phyloP scores from a whole-genome alignment of 2,797 vertebrate genomes.

The Sarcophilus harrisii region DNA sequence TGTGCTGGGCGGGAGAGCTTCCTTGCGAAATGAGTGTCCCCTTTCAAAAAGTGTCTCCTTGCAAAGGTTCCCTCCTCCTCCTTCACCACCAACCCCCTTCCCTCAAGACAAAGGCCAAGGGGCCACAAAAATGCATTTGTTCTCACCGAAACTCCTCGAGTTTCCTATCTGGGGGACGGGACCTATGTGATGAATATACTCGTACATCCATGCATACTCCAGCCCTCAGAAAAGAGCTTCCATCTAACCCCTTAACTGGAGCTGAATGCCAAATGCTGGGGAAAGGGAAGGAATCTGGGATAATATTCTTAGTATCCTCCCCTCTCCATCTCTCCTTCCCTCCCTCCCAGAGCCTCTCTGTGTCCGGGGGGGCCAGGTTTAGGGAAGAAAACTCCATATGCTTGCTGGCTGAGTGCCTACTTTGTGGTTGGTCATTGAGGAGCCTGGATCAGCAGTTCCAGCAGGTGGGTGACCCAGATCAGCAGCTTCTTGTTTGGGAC shows the following conservation, averaged over 20 bases:
- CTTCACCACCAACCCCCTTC: background rate
- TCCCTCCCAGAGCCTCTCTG: background rate
- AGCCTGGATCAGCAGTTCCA: background rate
- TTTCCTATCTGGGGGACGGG: slow-evolving; percentile 57
- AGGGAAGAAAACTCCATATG: background rate
- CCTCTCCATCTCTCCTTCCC: background rate
- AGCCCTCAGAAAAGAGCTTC: background rate
- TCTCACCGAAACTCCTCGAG: slow-evolving; percentile 48
- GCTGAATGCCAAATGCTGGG: too few species aligned
- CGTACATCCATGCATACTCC: background rate
- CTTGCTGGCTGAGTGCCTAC: background rate
- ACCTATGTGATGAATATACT: background rate
- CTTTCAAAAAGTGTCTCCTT: slow-evolving; percentile 78
- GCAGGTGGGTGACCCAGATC: background rate
- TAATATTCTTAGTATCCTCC: background rate
- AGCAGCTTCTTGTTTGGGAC: background rate
- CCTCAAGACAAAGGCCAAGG: slow-evolving; percentile 62
- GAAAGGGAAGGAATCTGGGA: background rate
- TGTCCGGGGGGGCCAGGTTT: background rate
- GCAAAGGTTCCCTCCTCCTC: slow-evolving; percentile 61
- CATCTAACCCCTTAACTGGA: background rate
- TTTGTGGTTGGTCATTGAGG: background rate
- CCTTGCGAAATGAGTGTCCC: slow-evolving; percentile 72
- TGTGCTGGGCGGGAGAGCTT: slow-evolving; percentile 36
- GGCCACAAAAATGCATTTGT: slow-evolving; percentile 55